Evolutionary conservation across 2,797 vertebrate genomes (phyloP).

Genomic region (Anguilla marmorata): DNA sequence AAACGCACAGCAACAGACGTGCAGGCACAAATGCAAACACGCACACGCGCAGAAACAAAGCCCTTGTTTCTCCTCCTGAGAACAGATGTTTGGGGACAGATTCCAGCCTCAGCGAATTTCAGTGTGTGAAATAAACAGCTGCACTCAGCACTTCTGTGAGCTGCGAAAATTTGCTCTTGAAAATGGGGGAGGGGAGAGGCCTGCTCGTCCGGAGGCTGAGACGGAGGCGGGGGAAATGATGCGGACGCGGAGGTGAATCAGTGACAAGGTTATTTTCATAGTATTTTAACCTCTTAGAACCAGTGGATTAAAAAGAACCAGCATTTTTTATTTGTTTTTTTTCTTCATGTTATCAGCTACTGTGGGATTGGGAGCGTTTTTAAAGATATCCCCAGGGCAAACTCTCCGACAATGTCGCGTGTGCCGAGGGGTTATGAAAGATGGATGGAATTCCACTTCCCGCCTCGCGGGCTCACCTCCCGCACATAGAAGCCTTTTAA

Average conservation of each 20-base stretch:
- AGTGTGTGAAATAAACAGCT: slow-evolving; percentile 80
- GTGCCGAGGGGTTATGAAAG: neutral
- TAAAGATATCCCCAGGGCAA: neutral
- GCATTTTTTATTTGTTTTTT: neutral
- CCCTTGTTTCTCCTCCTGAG: slow-evolving; percentile 68
- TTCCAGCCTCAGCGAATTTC: slow-evolving; percentile 84
- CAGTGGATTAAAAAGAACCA: neutral
- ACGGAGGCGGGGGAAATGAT: neutral
- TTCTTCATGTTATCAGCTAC: neutral
- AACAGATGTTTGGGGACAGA: slow-evolving; percentile 86
- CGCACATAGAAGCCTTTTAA: neutral
- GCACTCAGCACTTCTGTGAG: slow-evolving; percentile 81
- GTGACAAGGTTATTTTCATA: neutral
- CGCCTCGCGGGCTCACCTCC: neutral
- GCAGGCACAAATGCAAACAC: slow-evolving; percentile 46
- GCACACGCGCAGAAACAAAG: slow-evolving; percentile 39
- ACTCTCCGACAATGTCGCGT: neutral
- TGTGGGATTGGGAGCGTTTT: neutral
- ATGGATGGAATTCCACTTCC: neutral
- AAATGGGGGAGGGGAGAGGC: slow-evolving; percentile 8
- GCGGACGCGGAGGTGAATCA: neutral
- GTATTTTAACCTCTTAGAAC: neutral
- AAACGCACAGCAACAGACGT: neutral
- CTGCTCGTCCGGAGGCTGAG: neutral
- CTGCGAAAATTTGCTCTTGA: slow-evolving; percentile 70